Conservation (phyloP, 2,888 invertebrate genomes). For the Chalcis sispes region DNA sequence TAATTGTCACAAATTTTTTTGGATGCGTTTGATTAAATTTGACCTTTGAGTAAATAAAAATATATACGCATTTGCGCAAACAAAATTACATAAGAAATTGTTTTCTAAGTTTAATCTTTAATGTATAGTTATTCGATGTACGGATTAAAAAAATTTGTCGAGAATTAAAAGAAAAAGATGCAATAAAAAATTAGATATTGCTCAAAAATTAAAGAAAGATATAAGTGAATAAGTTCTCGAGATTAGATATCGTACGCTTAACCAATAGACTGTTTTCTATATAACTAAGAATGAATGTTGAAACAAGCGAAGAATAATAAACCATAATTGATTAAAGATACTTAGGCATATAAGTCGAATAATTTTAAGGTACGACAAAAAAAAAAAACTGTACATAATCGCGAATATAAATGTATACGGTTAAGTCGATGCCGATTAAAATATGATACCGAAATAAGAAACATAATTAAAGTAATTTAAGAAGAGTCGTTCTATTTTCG, state of each 20-base stretch:
- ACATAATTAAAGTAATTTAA: constrained; percentile 38
- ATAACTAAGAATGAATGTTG: constrained; percentile 18
- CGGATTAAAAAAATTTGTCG: background rate
- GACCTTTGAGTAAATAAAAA: no score
- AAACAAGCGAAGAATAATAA: background rate
- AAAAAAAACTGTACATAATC: constrained; percentile 32
- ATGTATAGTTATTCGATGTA: background rate
- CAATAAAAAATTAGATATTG: no score
- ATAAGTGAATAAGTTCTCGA: constrained; percentile 29
- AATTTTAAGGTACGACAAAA: background rate
- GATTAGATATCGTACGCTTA: constrained; percentile 42
- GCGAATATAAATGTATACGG: constrained; percentile 11
- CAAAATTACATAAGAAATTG: background rate
- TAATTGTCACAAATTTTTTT: background rate
- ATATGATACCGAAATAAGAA: constrained; percentile 46
- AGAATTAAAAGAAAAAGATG: no score
- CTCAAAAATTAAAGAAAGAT: constrained; percentile 9
- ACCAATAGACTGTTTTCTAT: constrained; percentile 48
- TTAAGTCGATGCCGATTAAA: constrained; percentile 8
- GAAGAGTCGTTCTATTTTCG: constrained; percentile 33
- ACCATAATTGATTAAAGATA: background rate
- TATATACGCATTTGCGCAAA: no score
- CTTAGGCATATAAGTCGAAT: constrained; percentile 3
- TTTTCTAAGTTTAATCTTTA: background rate
- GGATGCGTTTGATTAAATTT: constrained; percentile 1